Base-by-base conservation (phyloP, 2,888 invertebrate genomes). In the Philereme vetulata region DNA sequence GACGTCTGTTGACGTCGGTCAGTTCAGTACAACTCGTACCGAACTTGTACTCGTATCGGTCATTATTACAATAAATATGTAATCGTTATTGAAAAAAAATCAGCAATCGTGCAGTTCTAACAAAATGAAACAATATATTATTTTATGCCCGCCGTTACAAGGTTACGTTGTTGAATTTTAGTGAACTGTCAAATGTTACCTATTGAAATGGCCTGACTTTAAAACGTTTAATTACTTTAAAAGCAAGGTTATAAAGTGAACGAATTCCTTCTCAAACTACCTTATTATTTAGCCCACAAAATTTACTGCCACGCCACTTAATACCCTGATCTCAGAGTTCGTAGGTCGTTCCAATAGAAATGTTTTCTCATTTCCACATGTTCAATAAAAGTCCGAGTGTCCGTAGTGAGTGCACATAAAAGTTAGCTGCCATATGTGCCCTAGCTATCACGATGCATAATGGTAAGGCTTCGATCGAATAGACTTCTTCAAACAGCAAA, bases 361-460 rank as follows among this genome's bases (percentile, higher is more conserved):
- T 66, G 68, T 75, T 65, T 60, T 66, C 66, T 64, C 65, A 68
- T 65, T 66, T 67, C 61, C 58, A 60, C 60, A 58, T 61, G 60
- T 56, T 61, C 72, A 70, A 81, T 81, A 82, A 81, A 82, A 79
- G 72, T 77, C 72, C 63, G 70, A 76, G 77, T 74, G 75, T 75
- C 75, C 73, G 70, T 62, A 62, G 64, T 64, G 66, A 78, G 80
- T 73, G 76, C 72, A 78, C 76, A 81, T 81, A 80, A 81, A 78
- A 77, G 66, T 70, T 71, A 68, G 70, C 66, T 56, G 72, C 76
- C 82, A 81, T 77, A 75, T 82, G 82, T 67, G 76, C 60, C 75
- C 71, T 38, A 48, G 61, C 60, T 59, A 61, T 62, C 58, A 56
- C 55, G 52, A 47, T 61, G 61, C 64, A 64, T 64, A 54, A 60